These are phyloP conservation scores for Sisor rabdophorus DNA, from an alignment of 2,113 vertebrate species.

Conservation along the genomic window DNA sequence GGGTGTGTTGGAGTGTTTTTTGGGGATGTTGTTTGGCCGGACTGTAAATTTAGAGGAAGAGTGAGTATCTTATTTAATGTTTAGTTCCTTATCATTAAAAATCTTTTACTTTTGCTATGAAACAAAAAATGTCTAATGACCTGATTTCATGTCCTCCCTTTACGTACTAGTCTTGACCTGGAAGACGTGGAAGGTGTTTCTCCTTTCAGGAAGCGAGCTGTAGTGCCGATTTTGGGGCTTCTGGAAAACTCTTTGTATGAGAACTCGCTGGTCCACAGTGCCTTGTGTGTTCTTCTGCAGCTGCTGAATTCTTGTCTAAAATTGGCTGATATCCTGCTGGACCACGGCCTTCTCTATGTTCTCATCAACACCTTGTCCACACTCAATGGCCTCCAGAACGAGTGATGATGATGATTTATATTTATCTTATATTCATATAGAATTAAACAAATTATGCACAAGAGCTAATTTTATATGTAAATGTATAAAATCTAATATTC, in stretches of 20 bases:
- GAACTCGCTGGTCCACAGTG: slow-evolving; percentile 84
- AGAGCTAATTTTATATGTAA: too few species aligned
- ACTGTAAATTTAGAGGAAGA: slow-evolving; percentile 87
- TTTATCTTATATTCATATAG: neutral
- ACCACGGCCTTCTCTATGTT: slow-evolving; percentile 92
- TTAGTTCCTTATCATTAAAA: neutral
- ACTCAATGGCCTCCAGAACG: slow-evolving; percentile 88
- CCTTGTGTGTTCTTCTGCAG: slow-evolving; percentile 86
- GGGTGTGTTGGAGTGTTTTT: slow-evolving; percentile 85
- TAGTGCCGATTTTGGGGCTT: slow-evolving; percentile 89
- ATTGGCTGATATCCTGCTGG: slow-evolving; percentile 90
- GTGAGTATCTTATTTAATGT: slow-evolving; percentile 66
- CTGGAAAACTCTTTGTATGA: slow-evolving; percentile 93
- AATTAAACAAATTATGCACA: neutral
- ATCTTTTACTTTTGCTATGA: too few species aligned
- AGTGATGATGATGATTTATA: slow-evolving; percentile 68
- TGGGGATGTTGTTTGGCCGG: slow-evolving; percentile 88
- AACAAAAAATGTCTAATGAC: neutral
- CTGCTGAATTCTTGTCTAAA: slow-evolving; percentile 92
- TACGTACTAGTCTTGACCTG: slow-evolving; percentile 78
- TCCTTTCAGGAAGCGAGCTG: slow-evolving; percentile 88
- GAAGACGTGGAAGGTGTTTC: slow-evolving; percentile 86
- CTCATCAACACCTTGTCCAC: slow-evolving; percentile 91
- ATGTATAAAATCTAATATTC: too few species aligned
- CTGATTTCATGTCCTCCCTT: slow-evolving; percentile 9